These are phyloP conservation scores for Papilio helenus DNA, from an alignment of 1,140 invertebrate species.

Conservation along the genomic window DNA sequence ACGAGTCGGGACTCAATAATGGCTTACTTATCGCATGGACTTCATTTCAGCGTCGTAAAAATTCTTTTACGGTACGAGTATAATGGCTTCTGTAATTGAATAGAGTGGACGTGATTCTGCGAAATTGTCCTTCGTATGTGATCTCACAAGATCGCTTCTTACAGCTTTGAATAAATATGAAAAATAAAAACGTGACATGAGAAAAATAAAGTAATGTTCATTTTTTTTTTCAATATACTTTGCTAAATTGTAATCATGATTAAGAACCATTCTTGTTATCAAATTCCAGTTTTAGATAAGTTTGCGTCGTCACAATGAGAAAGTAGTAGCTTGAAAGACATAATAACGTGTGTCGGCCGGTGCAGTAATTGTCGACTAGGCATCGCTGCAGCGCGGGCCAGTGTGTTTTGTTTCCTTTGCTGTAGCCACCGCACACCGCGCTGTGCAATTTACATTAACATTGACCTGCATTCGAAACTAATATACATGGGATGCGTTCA, in stretches of 20 bases:
- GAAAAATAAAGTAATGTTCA: background rate
- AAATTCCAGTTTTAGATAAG: background rate
- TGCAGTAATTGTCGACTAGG: background rate
- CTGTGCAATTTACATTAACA: background rate
- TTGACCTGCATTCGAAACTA: background rate
- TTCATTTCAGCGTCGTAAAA: slow-evolving; percentile 35
- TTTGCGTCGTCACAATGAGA: background rate
- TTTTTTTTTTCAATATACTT: no score
- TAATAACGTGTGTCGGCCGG: background rate
- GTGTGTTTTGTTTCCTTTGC: background rate
- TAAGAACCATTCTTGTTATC: background rate
- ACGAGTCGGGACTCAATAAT: slow-evolving; percentile 38
- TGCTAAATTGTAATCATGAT: no score
- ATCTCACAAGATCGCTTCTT: slow-evolving; percentile 10
- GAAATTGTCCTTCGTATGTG: slow-evolving; percentile 23
- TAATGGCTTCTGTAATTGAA: slow-evolving; percentile 35
- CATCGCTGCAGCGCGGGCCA: background rate
- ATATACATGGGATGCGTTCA: background rate
- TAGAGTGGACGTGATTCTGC: slow-evolving; percentile 35
- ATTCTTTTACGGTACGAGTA: slow-evolving; percentile 22
- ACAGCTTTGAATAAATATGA: background rate
- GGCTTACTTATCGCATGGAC: slow-evolving; percentile 32
- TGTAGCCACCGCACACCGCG: background rate
- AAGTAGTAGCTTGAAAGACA: background rate
- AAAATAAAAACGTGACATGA: background rate